phyloP scores from a whole-genome alignment of 2,113 vertebrate species.

The Rostratula benghalensis region DNA sequence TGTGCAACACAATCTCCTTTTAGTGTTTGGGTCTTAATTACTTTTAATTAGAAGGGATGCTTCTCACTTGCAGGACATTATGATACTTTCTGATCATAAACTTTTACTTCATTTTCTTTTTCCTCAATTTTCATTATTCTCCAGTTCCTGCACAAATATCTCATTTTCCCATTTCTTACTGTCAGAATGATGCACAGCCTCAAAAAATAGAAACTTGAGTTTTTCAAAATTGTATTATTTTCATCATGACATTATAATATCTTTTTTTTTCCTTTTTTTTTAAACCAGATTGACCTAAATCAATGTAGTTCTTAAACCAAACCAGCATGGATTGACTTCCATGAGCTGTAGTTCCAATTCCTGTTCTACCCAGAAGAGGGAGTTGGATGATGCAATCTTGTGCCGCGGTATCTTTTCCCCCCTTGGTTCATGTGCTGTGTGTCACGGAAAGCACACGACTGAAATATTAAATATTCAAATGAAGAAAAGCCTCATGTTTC shows the following conservation, averaged over 20 bases:
- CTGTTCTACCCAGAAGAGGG: not conserved
- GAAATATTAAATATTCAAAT: not conserved
- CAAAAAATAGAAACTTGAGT: not conserved
- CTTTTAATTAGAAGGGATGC: not conserved
- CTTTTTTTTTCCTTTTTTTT: not conserved
- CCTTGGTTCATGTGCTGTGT: not conserved
- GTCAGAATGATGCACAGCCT: not conserved
- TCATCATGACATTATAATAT: not conserved
- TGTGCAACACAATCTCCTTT: not conserved
- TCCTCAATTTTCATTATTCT: not conserved
- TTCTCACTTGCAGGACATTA: not conserved
- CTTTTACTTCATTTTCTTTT: not conserved
- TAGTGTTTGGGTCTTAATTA: not conserved
- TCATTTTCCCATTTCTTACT: not conserved
- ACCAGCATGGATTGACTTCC: not conserved
- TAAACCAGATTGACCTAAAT: not conserved
- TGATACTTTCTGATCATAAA: not conserved
- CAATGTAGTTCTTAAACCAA: not conserved
- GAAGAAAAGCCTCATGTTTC: not conserved
- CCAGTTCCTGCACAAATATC: not conserved
- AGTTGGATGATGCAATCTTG: not conserved
- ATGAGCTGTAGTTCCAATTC: not conserved
- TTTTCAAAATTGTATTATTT: not conserved
- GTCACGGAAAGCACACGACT: not conserved
- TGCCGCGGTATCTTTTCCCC: not conserved